Evolutionary conservation across 2,113 vertebrate genomes (phyloP).

Genomic region (Poecile atricapillus): DNA sequence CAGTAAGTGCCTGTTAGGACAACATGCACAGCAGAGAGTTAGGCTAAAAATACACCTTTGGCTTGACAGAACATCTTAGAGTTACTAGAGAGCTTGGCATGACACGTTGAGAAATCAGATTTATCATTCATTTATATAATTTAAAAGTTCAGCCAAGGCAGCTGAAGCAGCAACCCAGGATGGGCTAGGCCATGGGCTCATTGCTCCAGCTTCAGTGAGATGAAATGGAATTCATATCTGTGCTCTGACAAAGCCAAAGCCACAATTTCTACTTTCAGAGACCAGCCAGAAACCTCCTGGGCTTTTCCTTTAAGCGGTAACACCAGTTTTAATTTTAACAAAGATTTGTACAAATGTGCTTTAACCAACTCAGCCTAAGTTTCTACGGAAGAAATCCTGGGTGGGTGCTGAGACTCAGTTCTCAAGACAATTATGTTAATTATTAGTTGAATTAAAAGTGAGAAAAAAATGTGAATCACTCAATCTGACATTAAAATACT

Average conservation of each 20-base stretch:
- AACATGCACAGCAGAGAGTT: neutral
- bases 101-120: neutral
- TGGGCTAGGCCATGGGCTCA: neutral
- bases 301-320: neutral
- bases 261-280: fast-evolving
- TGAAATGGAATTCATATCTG: neutral
- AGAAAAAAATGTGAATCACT: neutral
- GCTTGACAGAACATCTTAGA: neutral
- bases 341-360: neutral
- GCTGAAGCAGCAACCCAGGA: neutral
- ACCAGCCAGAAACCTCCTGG: neutral
- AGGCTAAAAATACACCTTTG: neutral
- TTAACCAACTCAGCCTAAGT: neutral
- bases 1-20: neutral
- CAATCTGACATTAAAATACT: neutral
- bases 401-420: neutral
- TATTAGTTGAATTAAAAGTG: neutral
- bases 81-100: neutral
- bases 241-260: neutral
- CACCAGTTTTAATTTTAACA: neutral
- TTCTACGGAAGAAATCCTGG: neutral
- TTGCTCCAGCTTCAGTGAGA: neutral
- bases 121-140: neutral
- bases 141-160: fast-evolving
- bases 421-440: neutral